phyloP scores from a whole-genome alignment of 2,888 invertebrate species.

The Synergus gifuensis region DNA sequence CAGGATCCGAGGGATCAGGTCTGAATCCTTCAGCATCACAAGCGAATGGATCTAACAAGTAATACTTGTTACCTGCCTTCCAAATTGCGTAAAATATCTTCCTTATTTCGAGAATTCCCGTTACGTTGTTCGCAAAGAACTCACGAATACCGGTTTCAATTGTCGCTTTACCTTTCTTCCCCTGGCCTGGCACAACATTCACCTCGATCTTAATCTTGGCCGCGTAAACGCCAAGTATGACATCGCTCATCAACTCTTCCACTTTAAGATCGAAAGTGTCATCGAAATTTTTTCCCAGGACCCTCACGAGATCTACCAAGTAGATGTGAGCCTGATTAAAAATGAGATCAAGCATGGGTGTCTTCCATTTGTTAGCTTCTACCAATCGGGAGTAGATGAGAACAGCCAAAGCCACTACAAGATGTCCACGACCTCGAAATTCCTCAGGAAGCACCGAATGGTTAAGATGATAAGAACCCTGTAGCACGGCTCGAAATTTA shows the following conservation, averaged over 20 bases:
- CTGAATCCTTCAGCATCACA: constrained; percentile 71
- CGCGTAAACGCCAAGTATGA: constrained; percentile 71
- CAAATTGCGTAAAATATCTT: constrained; percentile 71
- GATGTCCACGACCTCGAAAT: constrained; percentile 65
- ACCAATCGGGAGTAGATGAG: constrained; percentile 70
- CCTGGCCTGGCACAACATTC: constrained; percentile 68
- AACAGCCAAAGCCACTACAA: constrained; percentile 68
- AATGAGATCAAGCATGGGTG: constrained; percentile 70
- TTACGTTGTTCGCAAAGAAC: constrained; percentile 63
- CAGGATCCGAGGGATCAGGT: constrained; percentile 57
- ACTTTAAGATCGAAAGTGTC: constrained; percentile 65
- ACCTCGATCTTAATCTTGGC: constrained; percentile 69
- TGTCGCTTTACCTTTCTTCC: constrained; percentile 62
- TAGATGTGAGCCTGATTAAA: constrained; percentile 74
- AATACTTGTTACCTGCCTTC: constrained; percentile 70
- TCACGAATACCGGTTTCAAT: constrained; percentile 64
- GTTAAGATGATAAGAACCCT: constrained; percentile 68
- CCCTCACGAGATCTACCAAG: constrained; percentile 68
- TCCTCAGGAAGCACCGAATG: constrained; percentile 63
- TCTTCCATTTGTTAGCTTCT: constrained; percentile 71
- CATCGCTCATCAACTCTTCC: constrained; percentile 68
- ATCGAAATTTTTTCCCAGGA: constrained; percentile 67
- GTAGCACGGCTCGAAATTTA: constrained; percentile 67
- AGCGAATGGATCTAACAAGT: constrained; percentile 71
- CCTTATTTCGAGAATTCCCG: constrained; percentile 70